Conservation (phyloP, 2,113 vertebrate species). For the Pituophis catenifer region DNA sequence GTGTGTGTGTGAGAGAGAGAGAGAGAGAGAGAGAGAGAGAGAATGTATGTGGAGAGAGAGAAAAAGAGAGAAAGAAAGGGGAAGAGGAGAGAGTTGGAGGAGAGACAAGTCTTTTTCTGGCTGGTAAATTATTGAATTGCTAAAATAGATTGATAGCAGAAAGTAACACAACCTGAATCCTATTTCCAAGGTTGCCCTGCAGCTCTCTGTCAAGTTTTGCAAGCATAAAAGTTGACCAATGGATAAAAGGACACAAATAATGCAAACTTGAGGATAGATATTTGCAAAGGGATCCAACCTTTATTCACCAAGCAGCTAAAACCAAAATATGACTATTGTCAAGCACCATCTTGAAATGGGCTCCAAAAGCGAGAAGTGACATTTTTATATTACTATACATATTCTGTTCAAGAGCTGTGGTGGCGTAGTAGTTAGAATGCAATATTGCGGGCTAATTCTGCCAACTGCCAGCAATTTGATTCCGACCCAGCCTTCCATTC, state of each 20-base stretch:
- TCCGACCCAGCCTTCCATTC: neutral
- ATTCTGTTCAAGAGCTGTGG: neutral
- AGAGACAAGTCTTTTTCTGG: conserved; percentile 35
- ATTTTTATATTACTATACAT: neutral
- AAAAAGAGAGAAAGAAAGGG: conserved; percentile 1
- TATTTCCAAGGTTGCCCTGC: conserved; percentile 14
- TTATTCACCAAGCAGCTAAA: conserved; percentile 25
- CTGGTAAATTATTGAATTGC: conserved; percentile 42
- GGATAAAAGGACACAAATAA: conserved; percentile 35
- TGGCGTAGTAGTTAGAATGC: neutral
- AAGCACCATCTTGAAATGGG: conserved; percentile 5
- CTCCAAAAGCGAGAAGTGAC: neutral
- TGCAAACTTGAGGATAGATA: neutral
- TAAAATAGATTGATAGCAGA: conserved; percentile 35
- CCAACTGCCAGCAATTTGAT: neutral
- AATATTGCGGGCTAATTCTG: neutral
- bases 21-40: neutral
- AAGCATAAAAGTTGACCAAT: neutral
- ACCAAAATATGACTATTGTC: conserved; percentile 33
- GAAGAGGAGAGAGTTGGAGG: neutral
- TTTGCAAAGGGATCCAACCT: neutral
- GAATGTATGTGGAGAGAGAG: neutral
- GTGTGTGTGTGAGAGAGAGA: neutral
- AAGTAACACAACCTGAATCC: conserved; percentile 4
- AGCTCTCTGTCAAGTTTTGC: conserved; percentile 34